Base-by-base conservation (phyloP, 1,140 invertebrate genomes). In the Orchestia grillus region DNA sequence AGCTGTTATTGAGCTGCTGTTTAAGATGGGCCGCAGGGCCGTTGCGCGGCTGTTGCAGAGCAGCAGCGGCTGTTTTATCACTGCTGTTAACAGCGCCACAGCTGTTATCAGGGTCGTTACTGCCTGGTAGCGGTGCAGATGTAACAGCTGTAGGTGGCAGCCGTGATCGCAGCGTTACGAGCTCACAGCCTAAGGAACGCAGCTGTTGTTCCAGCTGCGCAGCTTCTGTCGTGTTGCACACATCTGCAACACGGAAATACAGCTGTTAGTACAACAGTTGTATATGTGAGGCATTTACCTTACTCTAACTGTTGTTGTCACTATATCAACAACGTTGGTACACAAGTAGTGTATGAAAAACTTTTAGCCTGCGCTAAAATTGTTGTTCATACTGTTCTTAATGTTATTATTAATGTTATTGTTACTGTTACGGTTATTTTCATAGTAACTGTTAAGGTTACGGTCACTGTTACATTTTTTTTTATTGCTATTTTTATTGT, bases 181-280 rank as follows among this genome's bases (percentile, higher is more conserved):
- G 97, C 97, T 99, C 99, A 91, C 98, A 99, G 97, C 98, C 99
- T 96, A 99, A 98, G 97, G 98, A 99, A 96, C 98, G 98, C 96
- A 99, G 98, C 96, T 98, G 98, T 97, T 99, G 98, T 97, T 99
- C 98, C 97, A 99, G 98, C 97, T 99, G 98, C 97, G 99, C 99
- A 88, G 99, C 99, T 98, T 99, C 99, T 98, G 99, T 99, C 97
- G 98, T 99, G 87, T 98, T 99, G 96, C 98, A 99, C 96, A 98
- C 98, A 98, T 99, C 99, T 99, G 98, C 19, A 98, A 98, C 96
- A 97, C 40, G 4, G 4, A 96, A 88, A 96, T 53, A 53, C 6
- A 53, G 19, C 47, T 19, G 19, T 53, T 53, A 19, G 6, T 53
- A 53, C 47, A 53, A 19, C 47, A 8, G 47, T 53, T 19, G 19